Base-by-base conservation (phyloP, 2,113 vertebrate genomes). In the Oreochromis niloticus region DNA sequence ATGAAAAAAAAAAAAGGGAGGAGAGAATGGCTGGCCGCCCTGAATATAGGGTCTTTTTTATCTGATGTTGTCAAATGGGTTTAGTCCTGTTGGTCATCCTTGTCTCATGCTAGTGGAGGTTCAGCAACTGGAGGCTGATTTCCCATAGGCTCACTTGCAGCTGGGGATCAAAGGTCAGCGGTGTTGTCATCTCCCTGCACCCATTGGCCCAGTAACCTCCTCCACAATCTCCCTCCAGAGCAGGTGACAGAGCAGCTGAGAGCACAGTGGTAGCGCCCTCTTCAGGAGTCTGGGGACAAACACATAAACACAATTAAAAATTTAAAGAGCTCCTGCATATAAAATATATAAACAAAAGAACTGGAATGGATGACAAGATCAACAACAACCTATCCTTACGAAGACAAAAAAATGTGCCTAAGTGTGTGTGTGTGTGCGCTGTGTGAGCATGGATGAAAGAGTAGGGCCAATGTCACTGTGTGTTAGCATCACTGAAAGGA, bases 151-250 rank as follows among this genome's bases (percentile, higher is more conserved):
- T 66, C 14, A 75, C 84, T 88, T 93, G 95, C 80, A 96, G 89
- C 50, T 92, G 81, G 5, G 90, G 89, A 84, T 95, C 90, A 81
- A 91, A 93, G 50, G 91, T 92, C 7, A 46, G 50, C 1, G 83
- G 81, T 17, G 94, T 87, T 83, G 94, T 94, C 84, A 84, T 87
- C 86, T 91, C 88, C 57, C 82, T 80, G 59, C 22, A 79, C 19
- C 95, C 96, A 32, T 92, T 93, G 81, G 89, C 88, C 90, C 95
- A 93, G 84, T 94, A 95, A 91, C 94, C 95, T 84, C 93, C 93
- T 19, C 92, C 92, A 14, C 80, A 41, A 34, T 91, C 86, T 16
- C 93, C 90, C 85, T 96, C 92, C 78, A 95, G 88, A 59, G 84
- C 87, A 5, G 94, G 93, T 36, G 95, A 94, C n/a, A 95, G 90